Conservation (phyloP, 2,113 vertebrate species). For the Channa maculata region DNA sequence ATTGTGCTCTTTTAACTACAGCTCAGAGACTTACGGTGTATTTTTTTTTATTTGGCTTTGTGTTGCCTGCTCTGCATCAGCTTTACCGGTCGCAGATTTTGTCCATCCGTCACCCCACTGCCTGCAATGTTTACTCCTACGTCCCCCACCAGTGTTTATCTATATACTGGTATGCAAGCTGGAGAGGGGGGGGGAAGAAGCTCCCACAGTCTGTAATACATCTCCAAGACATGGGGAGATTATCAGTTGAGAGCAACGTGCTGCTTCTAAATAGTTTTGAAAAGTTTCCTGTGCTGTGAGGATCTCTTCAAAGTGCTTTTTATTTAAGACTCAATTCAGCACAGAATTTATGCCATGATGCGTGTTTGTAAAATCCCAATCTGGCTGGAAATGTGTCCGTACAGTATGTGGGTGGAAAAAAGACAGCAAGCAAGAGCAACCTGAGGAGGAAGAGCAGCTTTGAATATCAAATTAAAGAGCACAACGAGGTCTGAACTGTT, state of each 20-base stretch:
- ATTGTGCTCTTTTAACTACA: neutral
- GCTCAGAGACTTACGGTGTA: neutral
- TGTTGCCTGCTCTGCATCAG: neutral
- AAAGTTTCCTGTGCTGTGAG: too few relatives aligned
- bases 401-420: constrained; percentile 43
- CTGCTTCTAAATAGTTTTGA: too few relatives aligned
- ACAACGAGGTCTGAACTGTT: constrained; percentile 29
- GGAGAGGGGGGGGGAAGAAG: constrained; percentile 14
- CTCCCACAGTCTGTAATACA: neutral
- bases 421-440: neutral
- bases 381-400: neutral
- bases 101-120: constrained; percentile 27
- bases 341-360: neutral
- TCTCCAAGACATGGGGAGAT: constrained; percentile 26
- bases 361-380: too few relatives aligned
- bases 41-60: neutral
- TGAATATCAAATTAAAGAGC: constrained; percentile 52
- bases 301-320: neutral
- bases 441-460: constrained; percentile 13
- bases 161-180: constrained; percentile 47
- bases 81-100: neutral
- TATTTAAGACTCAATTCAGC: constrained; percentile 35
- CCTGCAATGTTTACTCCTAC: constrained; percentile 38
- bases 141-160: constrained; percentile 52
- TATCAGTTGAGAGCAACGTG: neutral